Evolutionary conservation across 2,797 vertebrate species (phyloP).

Genomic region (Alcedo quadribrachys): DNA sequence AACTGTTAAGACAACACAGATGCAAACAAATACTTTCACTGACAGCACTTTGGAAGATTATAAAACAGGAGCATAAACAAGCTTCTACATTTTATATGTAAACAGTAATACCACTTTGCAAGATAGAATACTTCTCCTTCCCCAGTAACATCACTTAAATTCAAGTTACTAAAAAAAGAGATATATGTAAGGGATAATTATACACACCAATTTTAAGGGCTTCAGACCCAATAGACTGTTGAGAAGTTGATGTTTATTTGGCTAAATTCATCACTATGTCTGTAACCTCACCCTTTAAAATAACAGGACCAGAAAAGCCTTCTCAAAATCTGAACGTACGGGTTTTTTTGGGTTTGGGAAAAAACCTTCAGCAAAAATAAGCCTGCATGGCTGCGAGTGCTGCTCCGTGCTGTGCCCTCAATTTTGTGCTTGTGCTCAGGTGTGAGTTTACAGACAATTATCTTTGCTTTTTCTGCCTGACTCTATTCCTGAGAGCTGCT

Average conservation of each 20-base stretch:
- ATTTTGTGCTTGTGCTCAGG: not conserved
- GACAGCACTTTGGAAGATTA: not conserved
- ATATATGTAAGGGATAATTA: not conserved
- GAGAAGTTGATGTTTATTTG: not conserved
- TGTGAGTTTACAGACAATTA: slow-evolving; percentile 13
- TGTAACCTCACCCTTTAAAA: not conserved
- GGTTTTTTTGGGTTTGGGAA: not conserved
- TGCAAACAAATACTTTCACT: slow-evolving; percentile 1
- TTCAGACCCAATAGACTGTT: not conserved
- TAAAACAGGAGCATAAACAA: not conserved
- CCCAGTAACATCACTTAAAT: not conserved
- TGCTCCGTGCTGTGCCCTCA: not conserved
- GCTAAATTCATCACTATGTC: not conserved
- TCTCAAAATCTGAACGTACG: not conserved
- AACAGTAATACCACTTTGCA: not conserved
- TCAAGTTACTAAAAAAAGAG: not conserved
- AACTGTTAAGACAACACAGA: not conserved
- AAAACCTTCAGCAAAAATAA: not conserved
- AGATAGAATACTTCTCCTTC: not conserved
- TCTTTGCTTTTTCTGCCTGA: not conserved
- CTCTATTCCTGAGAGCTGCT: not conserved
- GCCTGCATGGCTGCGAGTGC: not conserved
- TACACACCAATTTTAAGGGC: not conserved
- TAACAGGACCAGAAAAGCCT: not conserved
- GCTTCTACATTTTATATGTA: not conserved